Percentiles rank a stretch among this genome's conserved stretches.
Evolutionary conservation across 2,888 invertebrate species (phyloP).

Genomic region (Ochlodes sylvanus): DNA sequence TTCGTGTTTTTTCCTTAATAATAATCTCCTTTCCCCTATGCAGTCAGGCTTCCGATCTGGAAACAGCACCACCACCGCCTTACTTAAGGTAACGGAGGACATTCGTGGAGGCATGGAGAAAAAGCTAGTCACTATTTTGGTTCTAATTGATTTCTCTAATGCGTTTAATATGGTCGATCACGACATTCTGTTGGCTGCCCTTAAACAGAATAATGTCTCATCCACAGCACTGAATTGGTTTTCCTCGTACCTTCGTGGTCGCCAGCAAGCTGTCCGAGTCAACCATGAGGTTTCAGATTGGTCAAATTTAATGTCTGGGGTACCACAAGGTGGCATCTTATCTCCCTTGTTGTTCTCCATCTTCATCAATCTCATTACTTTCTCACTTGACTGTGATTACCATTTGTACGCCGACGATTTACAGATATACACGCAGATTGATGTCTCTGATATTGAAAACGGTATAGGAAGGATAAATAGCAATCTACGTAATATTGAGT

Average conservation of each 20-base stretch:
- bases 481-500: too few relatives aligned
- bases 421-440: neutral
- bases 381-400: neutral
- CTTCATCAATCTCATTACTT: neutral
- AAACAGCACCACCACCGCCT: constrained; percentile 9
- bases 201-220: neutral
- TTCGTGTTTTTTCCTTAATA: neutral
- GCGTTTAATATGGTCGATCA: constrained; percentile 18
- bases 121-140: neutral
- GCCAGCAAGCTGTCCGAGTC: constrained; percentile 1
- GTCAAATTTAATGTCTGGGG: neutral
- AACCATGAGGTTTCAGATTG: neutral
- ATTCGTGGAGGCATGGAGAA: constrained; percentile 5
- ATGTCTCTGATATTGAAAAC: too few relatives aligned
- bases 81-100: neutral
- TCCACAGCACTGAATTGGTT: neutral
- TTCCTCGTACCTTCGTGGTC: constrained; percentile 12
- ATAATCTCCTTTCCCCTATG: neutral
- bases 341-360: neutral
- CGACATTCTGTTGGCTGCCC: neutral
- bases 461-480: too few relatives aligned
- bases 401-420: neutral
- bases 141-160: constrained; percentile 9
- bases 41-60: constrained; percentile 18
- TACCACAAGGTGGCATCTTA: neutral